These are phyloP conservation scores for Catocala sponsa DNA, from an alignment of 2,888 invertebrate genomes.

Conservation along the genomic window DNA sequence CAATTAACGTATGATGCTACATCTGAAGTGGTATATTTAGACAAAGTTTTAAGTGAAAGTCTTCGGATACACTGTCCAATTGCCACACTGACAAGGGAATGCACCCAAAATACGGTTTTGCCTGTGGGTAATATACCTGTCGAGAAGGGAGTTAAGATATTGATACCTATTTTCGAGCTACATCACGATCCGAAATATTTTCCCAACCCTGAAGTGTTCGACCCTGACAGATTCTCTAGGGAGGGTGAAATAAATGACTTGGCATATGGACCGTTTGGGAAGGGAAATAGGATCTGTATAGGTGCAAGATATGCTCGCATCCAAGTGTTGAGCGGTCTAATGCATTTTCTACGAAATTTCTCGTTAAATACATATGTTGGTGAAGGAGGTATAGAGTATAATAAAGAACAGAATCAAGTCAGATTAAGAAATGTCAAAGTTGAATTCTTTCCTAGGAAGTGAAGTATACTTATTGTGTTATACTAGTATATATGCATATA, in stretches of 20 bases:
- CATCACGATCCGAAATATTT: conserved; percentile 78
- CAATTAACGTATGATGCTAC: conserved; percentile 46
- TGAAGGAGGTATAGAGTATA: conserved; percentile 55
- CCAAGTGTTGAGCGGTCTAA: conserved; percentile 60
- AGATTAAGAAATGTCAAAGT: conserved; percentile 60
- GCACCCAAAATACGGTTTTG: conserved; percentile 22
- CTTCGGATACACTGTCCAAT: conserved; percentile 69
- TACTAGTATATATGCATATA: no score
- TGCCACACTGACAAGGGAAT: conserved; percentile 59
- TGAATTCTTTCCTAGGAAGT: conserved; percentile 51
- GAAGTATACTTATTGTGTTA: no score
- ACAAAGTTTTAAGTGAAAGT: conserved; percentile 63
- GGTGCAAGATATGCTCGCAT: conserved; percentile 69
- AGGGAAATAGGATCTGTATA: conserved; percentile 77
- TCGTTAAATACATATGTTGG: conserved; percentile 51
- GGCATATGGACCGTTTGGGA: conserved; percentile 78
- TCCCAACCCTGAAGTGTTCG: conserved; percentile 75
- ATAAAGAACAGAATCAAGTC: conserved; percentile 60
- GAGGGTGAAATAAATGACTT: conserved; percentile 56
- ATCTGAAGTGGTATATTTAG: conserved; percentile 64
- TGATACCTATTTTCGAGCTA: conserved; percentile 65
- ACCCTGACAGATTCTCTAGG: conserved; percentile 72
- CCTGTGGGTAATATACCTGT: no score
- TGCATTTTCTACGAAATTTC: conserved; percentile 59
- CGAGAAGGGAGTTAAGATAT: conserved; percentile 50